Base-by-base conservation (phyloP, 2,113 vertebrate genomes). In the Aptenodytes forsteri region DNA sequence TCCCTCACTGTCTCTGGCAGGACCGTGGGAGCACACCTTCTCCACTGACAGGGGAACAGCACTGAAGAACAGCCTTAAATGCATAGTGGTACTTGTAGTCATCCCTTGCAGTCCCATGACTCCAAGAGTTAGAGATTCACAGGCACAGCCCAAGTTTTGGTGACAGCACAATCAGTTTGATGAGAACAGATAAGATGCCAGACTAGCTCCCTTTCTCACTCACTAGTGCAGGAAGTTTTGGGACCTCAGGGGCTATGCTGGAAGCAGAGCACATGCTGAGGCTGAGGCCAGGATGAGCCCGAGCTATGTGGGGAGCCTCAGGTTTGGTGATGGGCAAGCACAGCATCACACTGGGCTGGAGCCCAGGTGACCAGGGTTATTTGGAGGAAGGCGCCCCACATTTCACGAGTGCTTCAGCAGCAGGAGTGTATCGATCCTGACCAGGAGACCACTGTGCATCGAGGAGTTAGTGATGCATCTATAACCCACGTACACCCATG, bases 401-500 rank as follows among this genome's bases (percentile, higher is more conserved):
- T 59, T 76, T 72, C 90, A 83, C 25, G 7, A 56, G 21, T 22
- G 59, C 27, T 90, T 42, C 46, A 36, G 78, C 46, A 42, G 4
- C 52, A 32, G 59, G 17, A 70, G 12, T 5, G 6, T 9, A 9
- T 18, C n/a, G 47, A n/a, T 47, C 32, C 62, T 75, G 56, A 44
- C 25, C 80, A 64, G 59, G 76, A 83, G 52, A 55, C 12, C 19
- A 8, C 58, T 10, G 47, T 26, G 72, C 46, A 55, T 8, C 3
- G 1, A 47, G 44, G 56, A 79, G 52, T 7, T 11, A 8, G 29
- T 4, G 50, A n/a, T 29, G 32, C 22, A 17, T n/a, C 46, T 9
- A 2, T 1, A 4, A 40, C 13, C 27, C 11, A n/a, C 78, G 55
- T 2, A 21, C 27, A 13, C 7, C 38, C 50, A 4, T 30, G n/a